A percentile compares a stretch with the other conserved stretches of the same genome.
These are phyloP conservation scores for Muscicapa adusta DNA, from an alignment of 2,113 vertebrate genomes.

Conservation along the genomic window DNA sequence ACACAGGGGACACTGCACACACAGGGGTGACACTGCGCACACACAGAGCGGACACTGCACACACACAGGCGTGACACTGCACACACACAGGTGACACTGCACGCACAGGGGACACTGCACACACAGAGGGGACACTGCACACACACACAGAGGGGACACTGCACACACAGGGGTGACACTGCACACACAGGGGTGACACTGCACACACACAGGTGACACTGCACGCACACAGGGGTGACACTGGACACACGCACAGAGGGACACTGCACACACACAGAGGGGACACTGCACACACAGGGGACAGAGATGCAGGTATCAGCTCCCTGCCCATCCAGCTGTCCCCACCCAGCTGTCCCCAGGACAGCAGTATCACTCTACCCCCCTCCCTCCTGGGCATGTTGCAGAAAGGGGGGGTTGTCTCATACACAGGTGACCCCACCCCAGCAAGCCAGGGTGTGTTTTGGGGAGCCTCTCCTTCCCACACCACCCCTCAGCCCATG, in stretches of 20 bases:
- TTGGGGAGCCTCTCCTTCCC: background rate
- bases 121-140: too few species aligned
- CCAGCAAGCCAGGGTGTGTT: slow-evolving; percentile 8
- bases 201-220: too few species aligned
- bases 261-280: background rate
- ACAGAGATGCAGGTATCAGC: background rate
- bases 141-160: too few species aligned
- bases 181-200: too few species aligned
- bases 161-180: too few species aligned
- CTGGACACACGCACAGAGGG: background rate
- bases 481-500: background rate
- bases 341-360: background rate
- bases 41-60: too few species aligned
- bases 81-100: too few species aligned
- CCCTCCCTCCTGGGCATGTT: background rate
- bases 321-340: background rate
- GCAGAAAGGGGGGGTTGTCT: background rate
- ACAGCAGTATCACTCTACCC: background rate
- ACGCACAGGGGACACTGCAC: too few species aligned
- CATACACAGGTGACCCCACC: background rate
- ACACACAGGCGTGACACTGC: too few species aligned
- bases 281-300: rapidly evolving
- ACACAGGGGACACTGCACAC: background rate
- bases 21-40: rapidly evolving
- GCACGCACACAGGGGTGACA: background rate